phyloP scores from a whole-genome alignment of 2,888 invertebrate species.

The Rotaria macrura region DNA sequence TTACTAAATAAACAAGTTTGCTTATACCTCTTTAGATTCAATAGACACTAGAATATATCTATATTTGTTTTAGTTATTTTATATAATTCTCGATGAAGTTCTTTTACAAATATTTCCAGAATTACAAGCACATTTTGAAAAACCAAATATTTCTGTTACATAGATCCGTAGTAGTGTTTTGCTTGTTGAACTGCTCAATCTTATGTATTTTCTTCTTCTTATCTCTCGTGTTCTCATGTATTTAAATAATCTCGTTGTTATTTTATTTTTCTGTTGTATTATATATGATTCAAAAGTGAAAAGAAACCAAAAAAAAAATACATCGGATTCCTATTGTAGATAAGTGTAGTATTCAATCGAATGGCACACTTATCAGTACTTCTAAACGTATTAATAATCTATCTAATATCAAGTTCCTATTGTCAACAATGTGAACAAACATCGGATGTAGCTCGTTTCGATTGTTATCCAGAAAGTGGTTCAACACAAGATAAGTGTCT shows the following conservation, averaged over 20 bases:
- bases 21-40: too few relatives aligned
- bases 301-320: too few relatives aligned
- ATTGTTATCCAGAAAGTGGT: constrained; percentile 29
- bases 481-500: constrained; percentile 22
- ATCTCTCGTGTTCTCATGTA: background rate
- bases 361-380: background rate
- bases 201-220: background rate
- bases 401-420: background rate
- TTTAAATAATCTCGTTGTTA: background rate
- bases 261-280: background rate
- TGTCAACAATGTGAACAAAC: constrained; percentile 22
- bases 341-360: background rate
- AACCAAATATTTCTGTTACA: background rate
- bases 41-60: background rate
- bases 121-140: background rate
- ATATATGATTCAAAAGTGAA: background rate
- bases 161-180: background rate
- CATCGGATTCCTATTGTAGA: background rate
- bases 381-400: background rate
- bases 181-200: background rate
- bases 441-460: constrained; percentile 22
- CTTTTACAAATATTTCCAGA: background rate
- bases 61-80: background rate
- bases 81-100: constrained; percentile 13
- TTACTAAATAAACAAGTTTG: constrained; percentile 2